Evolutionary conservation across 2,113 vertebrate species (phyloP).

Genomic region (Cnemophilus loriae): DNA sequence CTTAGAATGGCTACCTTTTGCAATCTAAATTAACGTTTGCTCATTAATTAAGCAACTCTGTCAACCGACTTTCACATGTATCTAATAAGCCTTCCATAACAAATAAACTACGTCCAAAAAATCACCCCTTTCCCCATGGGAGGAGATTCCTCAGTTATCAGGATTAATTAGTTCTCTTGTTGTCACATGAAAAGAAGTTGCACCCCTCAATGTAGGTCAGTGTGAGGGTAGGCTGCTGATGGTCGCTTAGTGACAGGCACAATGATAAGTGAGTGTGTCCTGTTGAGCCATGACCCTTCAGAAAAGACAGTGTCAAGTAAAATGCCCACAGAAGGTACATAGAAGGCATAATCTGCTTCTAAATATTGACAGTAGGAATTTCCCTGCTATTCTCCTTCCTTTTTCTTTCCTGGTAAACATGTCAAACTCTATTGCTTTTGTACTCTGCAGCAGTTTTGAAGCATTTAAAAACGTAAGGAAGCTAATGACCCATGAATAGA

Average conservation of each 20-base stretch:
- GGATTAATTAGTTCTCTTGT: slow-evolving; percentile 68
- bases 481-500: not conserved
- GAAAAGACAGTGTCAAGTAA: slow-evolving; percentile 60
- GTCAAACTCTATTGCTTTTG: slow-evolving; percentile 35
- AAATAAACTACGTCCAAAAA: not conserved
- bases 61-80: not conserved
- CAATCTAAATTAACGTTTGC: not conserved
- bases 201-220: slow-evolving; percentile 60
- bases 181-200: slow-evolving; percentile 68
- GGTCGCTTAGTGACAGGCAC: slow-evolving; percentile 64
- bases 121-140: not conserved
- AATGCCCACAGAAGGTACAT: slow-evolving; percentile 20
- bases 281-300: slow-evolving; percentile 66
- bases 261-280: slow-evolving; percentile 66
- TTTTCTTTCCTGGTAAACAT: slow-evolving; percentile 33
- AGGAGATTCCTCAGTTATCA: slow-evolving; percentile 52
- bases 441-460: not conserved
- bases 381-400: not conserved
- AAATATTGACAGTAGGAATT: slow-evolving; percentile 57
- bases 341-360: slow-evolving; percentile 1
- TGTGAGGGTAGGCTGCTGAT: slow-evolving; percentile 63
- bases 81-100: slow-evolving; percentile 11
- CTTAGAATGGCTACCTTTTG: not conserved
- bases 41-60: not conserved
- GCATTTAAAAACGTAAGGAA: slow-evolving; percentile 3